phyloP scores from a whole-genome alignment of 1,140 invertebrate genomes.

The Solenopsis invicta region DNA sequence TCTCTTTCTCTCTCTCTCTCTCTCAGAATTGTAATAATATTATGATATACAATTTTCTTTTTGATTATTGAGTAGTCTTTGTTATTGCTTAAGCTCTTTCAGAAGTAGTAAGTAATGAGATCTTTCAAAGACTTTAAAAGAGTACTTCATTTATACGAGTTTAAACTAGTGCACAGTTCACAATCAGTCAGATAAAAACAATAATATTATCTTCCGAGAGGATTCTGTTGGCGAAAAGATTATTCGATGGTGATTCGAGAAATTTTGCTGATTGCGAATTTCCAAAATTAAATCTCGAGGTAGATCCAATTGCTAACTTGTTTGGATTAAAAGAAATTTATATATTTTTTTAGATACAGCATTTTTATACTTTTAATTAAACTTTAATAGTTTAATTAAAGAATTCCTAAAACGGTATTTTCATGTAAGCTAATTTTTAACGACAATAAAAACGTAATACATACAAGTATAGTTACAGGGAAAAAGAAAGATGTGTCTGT shows the following conservation, averaged over 20 bases:
- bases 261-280: not conserved
- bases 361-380: constrained; percentile 8
- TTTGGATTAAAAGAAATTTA: not conserved
- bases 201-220: not conserved
- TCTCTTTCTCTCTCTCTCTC: too few relatives aligned
- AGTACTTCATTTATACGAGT: not conserved
- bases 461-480: not conserved
- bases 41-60: not conserved
- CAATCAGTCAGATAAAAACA: not conserved
- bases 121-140: not conserved
- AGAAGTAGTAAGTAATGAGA: not conserved
- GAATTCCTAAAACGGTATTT: not conserved
- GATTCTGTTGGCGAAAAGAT: not conserved
- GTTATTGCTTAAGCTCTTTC: not conserved
- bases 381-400: too few relatives aligned
- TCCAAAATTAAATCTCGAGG: not conserved
- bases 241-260: not conserved
- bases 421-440: not conserved
- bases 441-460: not conserved
- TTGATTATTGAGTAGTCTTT: not conserved
- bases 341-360: not conserved
- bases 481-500: not conserved
- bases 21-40: not conserved
- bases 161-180: not conserved
- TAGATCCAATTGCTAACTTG: not conserved